These are phyloP conservation scores for Cepphus grylle DNA, from an alignment of 2,113 vertebrate species.

Conservation along the genomic window DNA sequence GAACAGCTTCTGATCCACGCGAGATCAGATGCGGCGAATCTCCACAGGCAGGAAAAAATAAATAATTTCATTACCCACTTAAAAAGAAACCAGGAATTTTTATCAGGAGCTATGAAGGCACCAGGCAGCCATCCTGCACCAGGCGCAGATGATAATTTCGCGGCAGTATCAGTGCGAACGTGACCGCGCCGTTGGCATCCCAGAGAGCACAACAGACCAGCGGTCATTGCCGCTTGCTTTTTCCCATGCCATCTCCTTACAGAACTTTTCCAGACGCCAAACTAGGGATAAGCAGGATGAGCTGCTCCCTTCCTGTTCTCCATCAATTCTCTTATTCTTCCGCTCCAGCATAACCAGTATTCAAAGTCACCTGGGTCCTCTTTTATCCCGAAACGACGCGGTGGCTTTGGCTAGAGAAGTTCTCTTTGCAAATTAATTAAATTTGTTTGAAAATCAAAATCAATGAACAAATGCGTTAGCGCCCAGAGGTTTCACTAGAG, in stretches of 20 bases:
- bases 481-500: neutral
- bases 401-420: neutral
- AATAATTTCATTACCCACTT: neutral
- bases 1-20: neutral
- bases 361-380: neutral
- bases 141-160: accelerated
- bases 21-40: neutral
- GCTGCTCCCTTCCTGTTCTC: neutral
- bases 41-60: neutral
- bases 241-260: neutral
- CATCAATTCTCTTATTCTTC: neutral
- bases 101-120: neutral
- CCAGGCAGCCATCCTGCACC: neutral
- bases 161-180: neutral
- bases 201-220: neutral
- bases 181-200: accelerated
- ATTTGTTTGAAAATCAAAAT: neutral
- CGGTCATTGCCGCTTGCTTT: neutral
- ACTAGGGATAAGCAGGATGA: neutral
- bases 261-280: neutral
- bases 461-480: neutral
- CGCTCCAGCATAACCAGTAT: neutral
- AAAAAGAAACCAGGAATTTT: neutral
- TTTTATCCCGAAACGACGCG: accelerated
- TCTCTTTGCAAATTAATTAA: neutral